phyloP scores from a whole-genome alignment of 2,888 invertebrate genomes.

The Drosophila cracens region DNA sequence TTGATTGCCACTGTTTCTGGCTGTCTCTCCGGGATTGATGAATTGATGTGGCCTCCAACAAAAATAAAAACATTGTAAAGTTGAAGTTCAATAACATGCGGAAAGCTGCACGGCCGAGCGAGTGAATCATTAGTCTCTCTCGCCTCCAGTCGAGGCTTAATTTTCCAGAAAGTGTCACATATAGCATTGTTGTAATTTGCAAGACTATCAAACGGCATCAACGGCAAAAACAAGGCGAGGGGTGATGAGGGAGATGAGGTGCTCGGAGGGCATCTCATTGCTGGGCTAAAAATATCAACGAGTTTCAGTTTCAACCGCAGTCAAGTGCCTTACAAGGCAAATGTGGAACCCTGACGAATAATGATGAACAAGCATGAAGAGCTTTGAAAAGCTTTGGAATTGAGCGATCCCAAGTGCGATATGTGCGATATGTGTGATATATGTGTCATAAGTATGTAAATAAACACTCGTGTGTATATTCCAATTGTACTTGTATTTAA shows the following conservation, averaged over 20 bases:
- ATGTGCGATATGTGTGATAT: constrained; percentile 34
- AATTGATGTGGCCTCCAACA: constrained; percentile 27
- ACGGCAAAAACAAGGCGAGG: background rate
- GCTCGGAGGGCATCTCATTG: background rate
- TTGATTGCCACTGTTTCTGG: constrained; percentile 20
- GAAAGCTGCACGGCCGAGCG: constrained; percentile 8
- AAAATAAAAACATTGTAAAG: constrained; percentile 10
- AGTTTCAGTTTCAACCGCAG: constrained; percentile 75
- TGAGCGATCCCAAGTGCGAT: constrained; percentile 49
- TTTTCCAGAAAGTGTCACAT: constrained; percentile 19
- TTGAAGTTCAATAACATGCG: constrained; percentile 52
- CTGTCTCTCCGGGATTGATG: constrained; percentile 16
- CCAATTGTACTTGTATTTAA: background rate
- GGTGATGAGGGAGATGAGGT: background rate
- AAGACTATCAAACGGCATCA: constrained; percentile 3
- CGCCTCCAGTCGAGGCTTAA: background rate
- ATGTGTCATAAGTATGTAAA: constrained; percentile 48
- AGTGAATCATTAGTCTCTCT: constrained; percentile 32
- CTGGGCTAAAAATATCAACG: constrained; percentile 59
- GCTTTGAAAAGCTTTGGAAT: constrained; percentile 32
- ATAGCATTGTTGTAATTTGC: constrained; percentile 10
- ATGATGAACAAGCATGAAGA: background rate
- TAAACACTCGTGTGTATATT: constrained; percentile 6
- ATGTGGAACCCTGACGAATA: constrained; percentile 8
- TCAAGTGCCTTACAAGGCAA: constrained; percentile 71